phyloP scores from a whole-genome alignment of 2,888 invertebrate species.

The Tetranychus piercei region DNA sequence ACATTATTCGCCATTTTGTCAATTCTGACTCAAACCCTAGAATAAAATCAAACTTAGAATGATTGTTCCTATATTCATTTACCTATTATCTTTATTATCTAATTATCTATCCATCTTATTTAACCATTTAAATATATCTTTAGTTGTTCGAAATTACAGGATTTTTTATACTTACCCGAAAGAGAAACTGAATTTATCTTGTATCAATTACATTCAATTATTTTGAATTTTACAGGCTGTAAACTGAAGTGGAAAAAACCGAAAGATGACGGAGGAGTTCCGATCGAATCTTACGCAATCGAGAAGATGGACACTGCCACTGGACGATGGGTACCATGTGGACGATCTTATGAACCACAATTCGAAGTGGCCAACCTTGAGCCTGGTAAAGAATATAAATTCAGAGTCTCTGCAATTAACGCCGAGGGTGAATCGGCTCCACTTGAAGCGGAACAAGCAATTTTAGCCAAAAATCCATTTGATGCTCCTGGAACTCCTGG shows the following conservation, averaged over 20 bases:
- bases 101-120: too few relatives aligned
- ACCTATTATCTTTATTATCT: too few relatives aligned
- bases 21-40: too few relatives aligned
- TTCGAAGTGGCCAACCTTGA: constrained; percentile 35
- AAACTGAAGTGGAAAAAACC: constrained; percentile 68
- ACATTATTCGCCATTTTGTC: too few relatives aligned
- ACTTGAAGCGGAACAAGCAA: constrained; percentile 35
- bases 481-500: constrained; percentile 72
- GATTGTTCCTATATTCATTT: too few relatives aligned
- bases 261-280: constrained; percentile 69
- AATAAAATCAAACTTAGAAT: too few relatives aligned
- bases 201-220: neutral
- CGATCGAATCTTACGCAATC: constrained; percentile 65
- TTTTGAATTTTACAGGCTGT: constrained; percentile 41
- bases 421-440: constrained; percentile 39
- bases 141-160: too few relatives aligned
- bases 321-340: constrained; percentile 87
- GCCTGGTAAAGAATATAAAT: constrained; percentile 38
- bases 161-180: too few relatives aligned
- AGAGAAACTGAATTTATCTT: too few relatives aligned
- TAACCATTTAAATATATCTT: too few relatives aligned
- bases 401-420: constrained; percentile 41
- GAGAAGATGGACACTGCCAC: constrained; percentile 93
- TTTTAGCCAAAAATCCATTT: constrained; percentile 41
- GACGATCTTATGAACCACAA: constrained; percentile 45